Evolutionary conservation across 2,888 invertebrate species (phyloP), one percentile per base, ranked within the genome.

Genomic region (Caenorhabditis sinica): DNA sequence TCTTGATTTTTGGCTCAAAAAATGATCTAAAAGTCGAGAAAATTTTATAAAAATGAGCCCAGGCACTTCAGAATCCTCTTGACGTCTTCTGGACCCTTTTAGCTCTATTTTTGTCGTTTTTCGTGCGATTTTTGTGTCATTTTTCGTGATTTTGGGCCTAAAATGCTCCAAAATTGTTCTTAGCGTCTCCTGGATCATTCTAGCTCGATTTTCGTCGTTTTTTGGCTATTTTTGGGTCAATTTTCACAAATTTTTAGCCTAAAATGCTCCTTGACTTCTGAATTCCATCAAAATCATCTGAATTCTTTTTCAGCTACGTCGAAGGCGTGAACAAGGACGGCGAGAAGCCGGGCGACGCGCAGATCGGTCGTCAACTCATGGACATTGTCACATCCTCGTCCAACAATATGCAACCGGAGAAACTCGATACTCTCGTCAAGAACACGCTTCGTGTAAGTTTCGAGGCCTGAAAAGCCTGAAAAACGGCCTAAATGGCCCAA

Each of bases 381-480:
- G 96, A 89, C 20, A 87, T 88, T 53, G 88, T 88, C 51, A 86
- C 87, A 25, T 84, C 86, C 15, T 96, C 97, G 86, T 97, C 97
- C 61, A 96, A 96, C 93, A 96, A 90, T 60, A 83, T 98, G 95
- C 95, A 95, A 30, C 95, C 95, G 74, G 96, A 97, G 92, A 96
- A 97, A 93, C 97, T 98, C 93, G 96, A 97, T 51, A 95, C 96
- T 90, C 96, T 98, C 95, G 96, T 98, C 93, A 97, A 97, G 93
- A 96, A 97, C 90, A 96, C 97, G 93, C 96, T 98, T 93, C 97
- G 98, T 94, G 95, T 95, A 91, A 86, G 90, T 90, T 71, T 65
- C 30, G 33, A 33, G 33, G 33, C 13, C n/a, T 40, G 9, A 40
- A 40, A 40, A 13, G n/a, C n/a, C 17, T 25, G 51, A 11, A 1